Percentiles rank a stretch among this genome's conserved stretches.
These are phyloP conservation scores for Acrocephalus kingi DNA, from an alignment of 2,113 vertebrate species.

Conservation along the genomic window DNA sequence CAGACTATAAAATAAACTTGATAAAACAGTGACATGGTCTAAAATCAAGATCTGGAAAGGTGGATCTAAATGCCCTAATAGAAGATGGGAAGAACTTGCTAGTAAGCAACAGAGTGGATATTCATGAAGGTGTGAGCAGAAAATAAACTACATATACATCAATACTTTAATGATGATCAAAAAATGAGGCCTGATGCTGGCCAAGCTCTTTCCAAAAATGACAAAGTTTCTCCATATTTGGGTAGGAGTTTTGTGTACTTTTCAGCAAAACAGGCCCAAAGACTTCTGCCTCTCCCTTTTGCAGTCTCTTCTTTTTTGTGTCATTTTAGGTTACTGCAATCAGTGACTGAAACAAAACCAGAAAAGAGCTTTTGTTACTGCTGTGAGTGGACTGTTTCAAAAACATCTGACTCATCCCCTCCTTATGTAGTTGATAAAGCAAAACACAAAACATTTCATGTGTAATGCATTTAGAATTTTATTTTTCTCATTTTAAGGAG, in stretches of 20 bases:
- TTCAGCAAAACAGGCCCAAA: neutral
- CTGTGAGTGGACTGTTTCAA: neutral
- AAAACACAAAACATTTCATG: neutral
- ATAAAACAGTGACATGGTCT: neutral
- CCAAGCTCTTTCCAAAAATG: neutral
- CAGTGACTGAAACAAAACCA: neutral
- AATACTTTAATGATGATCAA: neutral
- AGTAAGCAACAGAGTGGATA: neutral
- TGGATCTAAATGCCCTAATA: neutral
- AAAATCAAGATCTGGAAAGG: neutral
- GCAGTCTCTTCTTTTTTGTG: rapidly evolving
- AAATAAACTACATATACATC: neutral
- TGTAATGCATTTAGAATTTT: neutral
- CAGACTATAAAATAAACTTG: neutral
- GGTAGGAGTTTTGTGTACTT: neutral
- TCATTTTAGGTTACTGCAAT: neutral
- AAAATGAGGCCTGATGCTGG: neutral
- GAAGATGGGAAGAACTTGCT: neutral
- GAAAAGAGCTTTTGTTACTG: neutral
- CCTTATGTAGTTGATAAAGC: rapidly evolving
- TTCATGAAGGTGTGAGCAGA: neutral
- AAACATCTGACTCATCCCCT: neutral
- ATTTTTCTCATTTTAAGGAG: neutral
- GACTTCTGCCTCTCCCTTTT: neutral
- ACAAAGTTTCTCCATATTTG: neutral